Base-by-base conservation (phyloP, 2,797 vertebrate genomes). In the Morus bassanus region DNA sequence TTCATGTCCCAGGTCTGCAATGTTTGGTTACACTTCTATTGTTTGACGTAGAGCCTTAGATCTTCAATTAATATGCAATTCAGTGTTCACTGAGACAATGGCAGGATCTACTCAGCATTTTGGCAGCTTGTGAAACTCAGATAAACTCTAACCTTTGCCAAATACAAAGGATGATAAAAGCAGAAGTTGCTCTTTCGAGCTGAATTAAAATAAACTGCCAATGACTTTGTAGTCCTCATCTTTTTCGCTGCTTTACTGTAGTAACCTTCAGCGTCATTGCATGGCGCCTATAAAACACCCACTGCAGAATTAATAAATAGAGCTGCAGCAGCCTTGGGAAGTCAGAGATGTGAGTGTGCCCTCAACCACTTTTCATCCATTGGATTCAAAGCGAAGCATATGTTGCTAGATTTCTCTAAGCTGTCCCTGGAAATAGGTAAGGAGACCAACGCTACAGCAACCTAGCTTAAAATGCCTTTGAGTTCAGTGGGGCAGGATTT, bases 11-110 rank as follows among this genome's bases (percentile, higher is more conserved):
- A 83, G 31, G 65, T 82, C 79, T 94, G 60, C 86, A 51, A 9
- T 88, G 84, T 93, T 96, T 87, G 77, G 90, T 95, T 95, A 69
- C 48, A 23, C 46, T 88, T 78, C 82, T 73, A 7, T 75, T 95
- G 93, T 96, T 97, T 97, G 88, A 96, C 94, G 82, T 75, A 68
- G 70, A 93, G 86, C 60, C 79, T 97, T 85, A 82, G 94, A 96
- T 96, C 82, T 84, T 85, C 37, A 88, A 93, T 97, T 96, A 91
- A 80, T 91, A 93, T 95, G 94, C 89, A 95, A 82, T 90, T 94
- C 94, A 57, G 51, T 35, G 30, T 83, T 97, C 75, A 39, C 33
- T 61, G 65, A 72, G 56, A 95, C 78, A 91, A 87, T 92, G 83
- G 53, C 61, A 88, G 9, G 61, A 87, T 96, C 89, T 93, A 64